A percentile compares a stretch with the other conserved stretches of the same genome.
Evolutionary conservation across 1,140 invertebrate genomes (phyloP).

Genomic region (Trichonephila clavipes): DNA sequence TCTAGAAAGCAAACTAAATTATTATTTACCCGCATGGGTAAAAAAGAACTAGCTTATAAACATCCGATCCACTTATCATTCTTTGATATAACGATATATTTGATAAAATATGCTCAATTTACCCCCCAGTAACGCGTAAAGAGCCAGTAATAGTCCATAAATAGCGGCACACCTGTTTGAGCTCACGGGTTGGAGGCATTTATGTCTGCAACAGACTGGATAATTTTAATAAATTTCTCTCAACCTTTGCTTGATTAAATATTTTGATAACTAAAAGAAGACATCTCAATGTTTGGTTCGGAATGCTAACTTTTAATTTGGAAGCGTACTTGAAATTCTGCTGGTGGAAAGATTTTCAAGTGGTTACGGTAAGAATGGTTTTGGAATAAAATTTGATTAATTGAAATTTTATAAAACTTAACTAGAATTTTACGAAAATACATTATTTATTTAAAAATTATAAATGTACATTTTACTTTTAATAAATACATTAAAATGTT

Average conservation of each 20-base stretch:
- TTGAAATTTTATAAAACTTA: no score
- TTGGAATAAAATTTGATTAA: no score
- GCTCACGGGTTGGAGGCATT: background rate
- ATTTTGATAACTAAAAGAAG: background rate
- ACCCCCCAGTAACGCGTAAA: background rate
- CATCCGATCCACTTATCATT: background rate
- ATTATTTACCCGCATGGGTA: background rate
- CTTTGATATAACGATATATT: background rate
- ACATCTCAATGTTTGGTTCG: background rate
- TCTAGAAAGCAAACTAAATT: no score
- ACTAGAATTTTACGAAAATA: no score
- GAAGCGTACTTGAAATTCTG: no score
- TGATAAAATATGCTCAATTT: background rate
- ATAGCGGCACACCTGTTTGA: constrained; percentile 8
- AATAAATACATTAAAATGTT: no score
- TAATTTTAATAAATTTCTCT: constrained; percentile 17
- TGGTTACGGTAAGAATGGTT: no score
- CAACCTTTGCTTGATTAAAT: background rate
- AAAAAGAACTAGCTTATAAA: background rate
- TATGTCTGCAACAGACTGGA: background rate
- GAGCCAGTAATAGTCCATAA: constrained; percentile 22
- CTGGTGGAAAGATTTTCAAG: no score
- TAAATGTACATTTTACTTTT: no score
- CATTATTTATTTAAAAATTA: no score
- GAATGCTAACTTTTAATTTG: no score